Conservation (phyloP, 2,888 invertebrate genomes). For the Bursaphelenchus okinawaensis region DNA sequence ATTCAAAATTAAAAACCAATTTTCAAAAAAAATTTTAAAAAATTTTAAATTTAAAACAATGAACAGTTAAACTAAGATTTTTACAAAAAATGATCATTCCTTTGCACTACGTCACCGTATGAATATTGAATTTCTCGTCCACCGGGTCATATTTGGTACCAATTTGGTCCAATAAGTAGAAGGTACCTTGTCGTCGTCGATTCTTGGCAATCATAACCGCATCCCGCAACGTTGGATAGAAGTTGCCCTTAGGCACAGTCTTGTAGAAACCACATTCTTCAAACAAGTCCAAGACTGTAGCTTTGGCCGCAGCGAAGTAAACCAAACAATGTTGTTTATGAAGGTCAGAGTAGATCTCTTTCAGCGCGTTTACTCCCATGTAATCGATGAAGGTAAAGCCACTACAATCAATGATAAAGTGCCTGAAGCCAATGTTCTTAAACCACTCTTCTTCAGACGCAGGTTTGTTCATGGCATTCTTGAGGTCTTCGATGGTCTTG, state of each 20-base stretch:
- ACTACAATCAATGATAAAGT: slow-evolving; percentile 55
- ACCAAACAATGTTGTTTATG: slow-evolving; percentile 40
- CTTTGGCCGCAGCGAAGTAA: slow-evolving; percentile 57
- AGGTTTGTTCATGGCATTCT: neutral
- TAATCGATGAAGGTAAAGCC: slow-evolving; percentile 56
- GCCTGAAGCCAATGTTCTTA: slow-evolving; percentile 27
- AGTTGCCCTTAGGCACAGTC: slow-evolving; percentile 53
- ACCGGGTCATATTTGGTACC: slow-evolving; percentile 1
- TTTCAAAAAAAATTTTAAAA: no score
- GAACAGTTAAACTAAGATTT: no score
- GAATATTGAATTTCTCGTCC: neutral
- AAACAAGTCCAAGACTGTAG: slow-evolving; percentile 52
- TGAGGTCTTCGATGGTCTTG: slow-evolving; percentile 8
- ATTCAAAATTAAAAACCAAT: no score
- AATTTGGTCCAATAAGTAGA: slow-evolving; percentile 9
- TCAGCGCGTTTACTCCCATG: slow-evolving; percentile 55
- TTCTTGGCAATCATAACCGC: slow-evolving; percentile 52
- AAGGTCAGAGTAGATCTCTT: slow-evolving; percentile 38
- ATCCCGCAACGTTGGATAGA: slow-evolving; percentile 55
- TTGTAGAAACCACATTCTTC: slow-evolving; percentile 47
- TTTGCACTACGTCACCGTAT: slow-evolving; percentile 5
- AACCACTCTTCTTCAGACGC: neutral
- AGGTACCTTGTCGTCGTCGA: slow-evolving; percentile 9
- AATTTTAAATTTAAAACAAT: no score
- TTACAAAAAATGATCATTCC: no score